Base-by-base conservation (phyloP, 92 coral and sea anemone species). In the Porites rus region DNA sequence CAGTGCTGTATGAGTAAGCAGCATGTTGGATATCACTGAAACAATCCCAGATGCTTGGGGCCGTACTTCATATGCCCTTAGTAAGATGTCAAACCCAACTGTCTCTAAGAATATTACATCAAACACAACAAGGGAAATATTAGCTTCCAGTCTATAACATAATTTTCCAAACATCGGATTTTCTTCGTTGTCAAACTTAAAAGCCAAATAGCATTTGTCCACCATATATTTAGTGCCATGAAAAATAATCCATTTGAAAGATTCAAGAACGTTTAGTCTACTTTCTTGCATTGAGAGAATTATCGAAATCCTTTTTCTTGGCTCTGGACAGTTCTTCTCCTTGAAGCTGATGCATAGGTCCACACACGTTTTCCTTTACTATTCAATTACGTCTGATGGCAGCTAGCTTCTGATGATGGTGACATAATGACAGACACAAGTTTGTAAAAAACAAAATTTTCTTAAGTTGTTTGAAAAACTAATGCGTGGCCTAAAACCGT, bases 401-500 rank as follows among this genome's bases (percentile, higher is more conserved):
- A 53, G 81, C 65, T 38, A 28, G 76, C 56, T 20, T 82, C 24
- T 81, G 91, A 24, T 88, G 91, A 14, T 77, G 52, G 13, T 61
- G 65, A 18, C 76, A 52, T 6, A 87, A 43, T 7, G 86, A 65
- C 1, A 18, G 63, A 3, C 80, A 63, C 1, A 88, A 54, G 52
- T 88, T 82, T 77, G 69, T 76, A 46, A 75, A 82, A 54, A 72
- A 76, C 63, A 64, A 46, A 8, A 75, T 64, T 38, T 52, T 66
- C 18, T 70, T 60, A 6, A 87, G 19, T 9, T 87, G 19, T 9
- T 87, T 87, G 64, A 87, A 87, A 50, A 80, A 80, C n/a, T 69
- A 1, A 51, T 87, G 87, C 22, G 80, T 87, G 5, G 70, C 91
- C 12, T 88, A 88, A 76, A 82, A 88, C 6, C 79, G 84, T 88